These are phyloP conservation scores for Erythrolamprus reginae DNA, from an alignment of 2,113 vertebrate genomes.

Conservation along the genomic window DNA sequence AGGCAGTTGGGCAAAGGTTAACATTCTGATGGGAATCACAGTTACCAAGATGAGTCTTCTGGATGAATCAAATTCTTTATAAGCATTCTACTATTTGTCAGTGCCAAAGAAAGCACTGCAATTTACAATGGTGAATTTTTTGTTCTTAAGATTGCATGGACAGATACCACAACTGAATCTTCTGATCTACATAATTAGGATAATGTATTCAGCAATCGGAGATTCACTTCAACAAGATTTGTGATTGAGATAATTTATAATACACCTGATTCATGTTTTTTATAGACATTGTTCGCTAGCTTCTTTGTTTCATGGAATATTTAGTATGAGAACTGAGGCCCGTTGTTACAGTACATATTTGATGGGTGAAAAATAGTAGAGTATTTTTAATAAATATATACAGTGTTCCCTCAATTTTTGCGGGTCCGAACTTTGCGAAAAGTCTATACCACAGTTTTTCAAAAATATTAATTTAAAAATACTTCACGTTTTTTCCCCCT, in stretches of 20 bases:
- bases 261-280: not conserved
- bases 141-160: not conserved
- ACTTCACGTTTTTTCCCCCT: too few species aligned
- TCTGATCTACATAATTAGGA: not conserved
- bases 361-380: not conserved
- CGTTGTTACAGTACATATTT: not conserved
- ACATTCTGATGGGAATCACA: slow-evolving; percentile 19
- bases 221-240: not conserved
- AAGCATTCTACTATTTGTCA: not conserved
- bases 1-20: not conserved
- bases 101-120: not conserved
- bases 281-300: not conserved
- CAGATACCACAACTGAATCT: too few species aligned
- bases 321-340: not conserved
- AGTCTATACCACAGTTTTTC: too few species aligned
- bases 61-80: not conserved
- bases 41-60: not conserved
- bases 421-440: too few species aligned
- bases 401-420: too few species aligned
- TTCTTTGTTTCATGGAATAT: not conserved
- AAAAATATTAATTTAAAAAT: too few species aligned
- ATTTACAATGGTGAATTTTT: not conserved
- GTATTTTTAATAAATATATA: not conserved
- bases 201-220: not conserved
- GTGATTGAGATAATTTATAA: not conserved